Conservation (phyloP, 1,140 invertebrate genomes). For the Anthonomus grandis region DNA sequence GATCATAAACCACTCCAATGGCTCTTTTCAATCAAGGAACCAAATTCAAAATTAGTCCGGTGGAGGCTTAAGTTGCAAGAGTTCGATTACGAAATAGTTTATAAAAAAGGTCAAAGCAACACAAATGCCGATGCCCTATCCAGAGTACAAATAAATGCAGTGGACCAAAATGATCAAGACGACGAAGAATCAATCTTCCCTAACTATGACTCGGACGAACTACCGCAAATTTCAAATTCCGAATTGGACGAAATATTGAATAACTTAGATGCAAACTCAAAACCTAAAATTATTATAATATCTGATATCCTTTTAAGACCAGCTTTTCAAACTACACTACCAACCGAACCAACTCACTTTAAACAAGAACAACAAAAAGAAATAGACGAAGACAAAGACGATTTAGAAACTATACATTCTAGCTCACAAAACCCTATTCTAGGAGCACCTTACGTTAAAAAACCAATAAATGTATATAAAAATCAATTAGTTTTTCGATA, state of each 20-base stretch:
- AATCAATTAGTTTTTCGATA: constrained; percentile 13
- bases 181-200: too few species aligned
- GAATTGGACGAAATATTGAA: constrained; percentile 2
- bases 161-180: too few species aligned
- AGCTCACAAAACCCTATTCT: constrained; percentile 6
- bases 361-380: too few species aligned
- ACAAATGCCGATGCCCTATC: constrained; percentile 28
- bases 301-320: background rate
- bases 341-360: too few species aligned
- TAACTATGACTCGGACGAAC: background rate
- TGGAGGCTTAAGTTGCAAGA: constrained; percentile 30
- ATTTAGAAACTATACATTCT: constrained; percentile 10
- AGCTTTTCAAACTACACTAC: too few species aligned
- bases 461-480: constrained; percentile 9
- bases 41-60: constrained; percentile 35
- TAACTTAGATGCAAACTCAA: background rate
- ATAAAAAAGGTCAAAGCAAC: constrained; percentile 31
- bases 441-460: constrained; percentile 9
- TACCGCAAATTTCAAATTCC: background rate
- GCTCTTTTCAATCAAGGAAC: too few species aligned
- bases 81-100: constrained; percentile 23
- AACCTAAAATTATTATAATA: background rate
- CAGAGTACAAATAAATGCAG: background rate
- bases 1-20: constrained; percentile 27
- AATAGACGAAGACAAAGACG: background rate